Conservation (phyloP, 1,140 invertebrate genomes). For the Berghia stephanieae region DNA sequence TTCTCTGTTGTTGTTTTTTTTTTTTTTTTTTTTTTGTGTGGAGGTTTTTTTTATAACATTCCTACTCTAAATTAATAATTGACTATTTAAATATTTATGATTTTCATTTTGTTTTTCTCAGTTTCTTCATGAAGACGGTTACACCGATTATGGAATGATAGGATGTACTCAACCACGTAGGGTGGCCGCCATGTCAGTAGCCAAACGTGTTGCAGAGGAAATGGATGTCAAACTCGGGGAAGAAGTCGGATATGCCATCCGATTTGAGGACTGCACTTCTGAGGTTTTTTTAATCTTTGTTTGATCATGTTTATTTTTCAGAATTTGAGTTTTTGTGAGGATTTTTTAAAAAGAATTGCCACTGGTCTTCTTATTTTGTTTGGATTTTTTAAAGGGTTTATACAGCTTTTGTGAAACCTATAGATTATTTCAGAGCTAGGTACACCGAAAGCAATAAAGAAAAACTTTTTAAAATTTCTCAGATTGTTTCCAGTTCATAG, state of each 20-base stretch:
- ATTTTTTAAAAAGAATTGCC: not conserved
- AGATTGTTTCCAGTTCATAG: no score
- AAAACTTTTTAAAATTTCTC: no score
- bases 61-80: no score
- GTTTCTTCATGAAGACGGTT: conserved; percentile 98
- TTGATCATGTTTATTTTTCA: not conserved
- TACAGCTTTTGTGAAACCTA: no score
- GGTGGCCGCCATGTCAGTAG: conserved; percentile 99
- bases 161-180: conserved; percentile 93
- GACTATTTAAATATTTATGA: no score
- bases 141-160: conserved; percentile 91
- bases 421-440: no score
- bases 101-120: conserved; percentile 42
- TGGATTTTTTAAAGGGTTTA: no score
- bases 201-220: conserved; percentile 98
- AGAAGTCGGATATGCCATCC: conserved; percentile 95
- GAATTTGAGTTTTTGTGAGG: not conserved
- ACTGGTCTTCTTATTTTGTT: no score
- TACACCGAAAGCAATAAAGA: no score
- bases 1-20: no score
- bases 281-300: conserved; percentile 71
- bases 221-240: conserved; percentile 85
- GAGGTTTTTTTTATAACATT: no score
- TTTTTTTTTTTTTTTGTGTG: no score
- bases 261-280: conserved; percentile 99